Conservation (phyloP, 2,888 invertebrate genomes). For the Volucella inanis region DNA sequence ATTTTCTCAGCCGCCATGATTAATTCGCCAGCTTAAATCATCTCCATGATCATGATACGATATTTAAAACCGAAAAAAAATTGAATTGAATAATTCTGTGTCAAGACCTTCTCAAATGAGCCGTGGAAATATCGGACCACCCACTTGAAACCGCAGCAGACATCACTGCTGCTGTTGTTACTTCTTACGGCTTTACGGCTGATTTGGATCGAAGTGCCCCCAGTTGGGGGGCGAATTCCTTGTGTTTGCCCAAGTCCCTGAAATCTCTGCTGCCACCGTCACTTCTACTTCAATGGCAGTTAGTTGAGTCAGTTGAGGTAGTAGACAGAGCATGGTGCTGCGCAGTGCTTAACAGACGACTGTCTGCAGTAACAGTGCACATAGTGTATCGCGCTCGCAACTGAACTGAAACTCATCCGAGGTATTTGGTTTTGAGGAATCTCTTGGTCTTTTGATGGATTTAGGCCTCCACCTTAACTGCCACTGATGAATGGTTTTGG, state of each 20-base stretch:
- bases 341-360: slow-evolving; percentile 54
- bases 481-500: slow-evolving; percentile 83
- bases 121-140: slow-evolving; percentile 75
- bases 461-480: slow-evolving; percentile 83
- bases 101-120: slow-evolving; percentile 74
- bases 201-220: slow-evolving; percentile 67
- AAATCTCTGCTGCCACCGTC: slow-evolving; percentile 60
- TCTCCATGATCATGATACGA: slow-evolving; percentile 69
- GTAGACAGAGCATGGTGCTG: slow-evolving; percentile 37
- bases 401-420: slow-evolving; percentile 50
- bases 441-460: slow-evolving; percentile 80
- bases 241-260: slow-evolving; percentile 58
- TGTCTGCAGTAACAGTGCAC: slow-evolving; percentile 72
- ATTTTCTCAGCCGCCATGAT: slow-evolving; percentile 56
- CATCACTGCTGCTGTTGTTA: slow-evolving; percentile 67
- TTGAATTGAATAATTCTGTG: slow-evolving; percentile 72
- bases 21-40: slow-evolving; percentile 74
- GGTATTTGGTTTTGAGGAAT: slow-evolving; percentile 54
- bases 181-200: slow-evolving; percentile 63
- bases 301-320: not conserved
- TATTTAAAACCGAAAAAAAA: slow-evolving; percentile 60
- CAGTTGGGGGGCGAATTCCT: slow-evolving; percentile 72
- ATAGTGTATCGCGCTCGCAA: slow-evolving; percentile 28
- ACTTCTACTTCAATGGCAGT: slow-evolving; percentile 3
- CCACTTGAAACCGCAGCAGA: slow-evolving; percentile 70